These are phyloP conservation scores for Conopomorpha cramerella DNA, from an alignment of 1,140 invertebrate genomes.

Conservation along the genomic window DNA sequence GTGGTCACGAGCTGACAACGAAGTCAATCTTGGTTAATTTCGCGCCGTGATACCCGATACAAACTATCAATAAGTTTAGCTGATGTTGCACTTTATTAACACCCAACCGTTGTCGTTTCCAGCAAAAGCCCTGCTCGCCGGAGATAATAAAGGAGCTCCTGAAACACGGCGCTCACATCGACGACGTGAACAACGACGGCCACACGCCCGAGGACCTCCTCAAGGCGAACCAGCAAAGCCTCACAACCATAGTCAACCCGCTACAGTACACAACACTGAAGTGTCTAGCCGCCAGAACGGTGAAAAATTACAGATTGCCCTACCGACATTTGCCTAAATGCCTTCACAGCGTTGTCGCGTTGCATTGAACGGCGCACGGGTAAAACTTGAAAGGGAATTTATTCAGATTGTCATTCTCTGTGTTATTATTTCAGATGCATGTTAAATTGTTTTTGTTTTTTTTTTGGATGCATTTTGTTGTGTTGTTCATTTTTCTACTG, in stretches of 20 bases:
- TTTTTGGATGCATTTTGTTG: no score
- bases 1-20: no score
- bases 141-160: conserved; percentile 74
- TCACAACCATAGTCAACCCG: conserved; percentile 74
- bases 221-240: conserved; percentile 56
- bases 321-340: conserved; percentile 66
- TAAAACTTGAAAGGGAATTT: no score
- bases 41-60: no score
- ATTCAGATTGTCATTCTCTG: no score
- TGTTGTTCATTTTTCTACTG: no score
- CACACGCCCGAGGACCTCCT: conserved; percentile 77
- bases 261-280: conserved; percentile 78
- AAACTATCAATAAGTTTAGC: no score
- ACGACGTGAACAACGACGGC: conserved; percentile 80
- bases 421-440: no score
- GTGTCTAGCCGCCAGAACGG: conserved; percentile 79
- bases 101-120: background rate
- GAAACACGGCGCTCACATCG: conserved; percentile 82
- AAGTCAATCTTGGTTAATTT: no score
- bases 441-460: no score
- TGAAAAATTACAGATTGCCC: conserved; percentile 67
- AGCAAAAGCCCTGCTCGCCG: conserved; percentile 65
- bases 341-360: no score
- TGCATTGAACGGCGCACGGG: no score
- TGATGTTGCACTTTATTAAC: conserved; percentile 20